Percentiles rank a stretch among this genome's conserved stretches.
phyloP scores from a whole-genome alignment of 2,888 invertebrate genomes.

The Priocnemis perturbator region DNA sequence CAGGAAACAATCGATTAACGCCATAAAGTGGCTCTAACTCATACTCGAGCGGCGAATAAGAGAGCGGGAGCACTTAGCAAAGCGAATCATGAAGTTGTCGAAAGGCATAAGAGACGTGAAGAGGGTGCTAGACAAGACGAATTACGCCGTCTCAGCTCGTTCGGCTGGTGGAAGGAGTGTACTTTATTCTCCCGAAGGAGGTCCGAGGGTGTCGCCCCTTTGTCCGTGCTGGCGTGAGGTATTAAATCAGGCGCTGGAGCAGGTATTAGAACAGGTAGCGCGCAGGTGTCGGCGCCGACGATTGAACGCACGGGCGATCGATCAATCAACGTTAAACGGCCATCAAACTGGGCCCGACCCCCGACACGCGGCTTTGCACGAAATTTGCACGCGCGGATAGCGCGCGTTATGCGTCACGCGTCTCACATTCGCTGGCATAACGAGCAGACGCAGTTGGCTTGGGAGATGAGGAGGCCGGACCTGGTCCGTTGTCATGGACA shows the following conservation, averaged over 20 bases:
- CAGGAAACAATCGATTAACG: too few relatives aligned
- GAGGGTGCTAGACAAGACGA: too few relatives aligned
- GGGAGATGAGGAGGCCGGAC: neutral
- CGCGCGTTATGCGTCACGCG: slow-evolving; percentile 13
- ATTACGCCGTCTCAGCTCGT: too few relatives aligned
- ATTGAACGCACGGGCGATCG: slow-evolving; percentile 51
- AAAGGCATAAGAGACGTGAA: too few relatives aligned
- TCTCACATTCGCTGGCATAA: slow-evolving; percentile 8
- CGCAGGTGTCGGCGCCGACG: slow-evolving; percentile 32
- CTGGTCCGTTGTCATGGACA: slow-evolving; percentile 3
- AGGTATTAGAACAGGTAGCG: slow-evolving; percentile 5
- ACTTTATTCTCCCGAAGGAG: too few relatives aligned
- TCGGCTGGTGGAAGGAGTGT: too few relatives aligned
- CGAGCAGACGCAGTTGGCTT: slow-evolving; percentile 1
- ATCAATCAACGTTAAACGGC: slow-evolving; percentile 59
- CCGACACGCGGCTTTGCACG: neutral
- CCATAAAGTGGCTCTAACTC: too few relatives aligned
- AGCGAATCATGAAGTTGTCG: too few relatives aligned
- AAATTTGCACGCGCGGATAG: slow-evolving; percentile 41
- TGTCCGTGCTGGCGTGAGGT: neutral
- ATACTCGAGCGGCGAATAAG: too few relatives aligned
- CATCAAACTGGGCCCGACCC: slow-evolving; percentile 36
- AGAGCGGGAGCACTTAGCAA: too few relatives aligned
- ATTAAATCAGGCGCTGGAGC: slow-evolving; percentile 13
- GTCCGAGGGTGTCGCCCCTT: too few relatives aligned